These are phyloP conservation scores for Blastobasis adustella DNA, from an alignment of 2,888 invertebrate species.

Conservation along the genomic window DNA sequence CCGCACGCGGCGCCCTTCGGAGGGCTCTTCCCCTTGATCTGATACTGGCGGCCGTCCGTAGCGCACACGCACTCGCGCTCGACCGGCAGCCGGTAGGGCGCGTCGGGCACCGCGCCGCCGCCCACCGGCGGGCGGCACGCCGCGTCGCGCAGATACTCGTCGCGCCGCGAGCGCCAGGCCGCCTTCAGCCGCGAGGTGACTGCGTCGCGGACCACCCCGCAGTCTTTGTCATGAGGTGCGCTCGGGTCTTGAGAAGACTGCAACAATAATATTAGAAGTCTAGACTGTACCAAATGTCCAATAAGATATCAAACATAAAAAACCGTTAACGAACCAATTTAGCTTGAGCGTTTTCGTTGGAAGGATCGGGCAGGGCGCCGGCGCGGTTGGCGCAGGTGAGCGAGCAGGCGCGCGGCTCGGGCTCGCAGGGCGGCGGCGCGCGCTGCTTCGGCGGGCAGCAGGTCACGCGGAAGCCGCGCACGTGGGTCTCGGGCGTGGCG, in stretches of 20 bases:
- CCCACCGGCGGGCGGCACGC: slow-evolving; percentile 6
- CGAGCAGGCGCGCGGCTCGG: slow-evolving; percentile 27
- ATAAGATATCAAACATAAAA: no score
- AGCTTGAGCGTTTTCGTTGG: not conserved
- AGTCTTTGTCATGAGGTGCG: not conserved
- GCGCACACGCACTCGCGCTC: slow-evolving; percentile 28
- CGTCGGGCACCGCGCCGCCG: slow-evolving; percentile 4
- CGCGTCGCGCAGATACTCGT: slow-evolving; percentile 24
- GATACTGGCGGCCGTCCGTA: slow-evolving; percentile 29
- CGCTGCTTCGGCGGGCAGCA: slow-evolving; percentile 16
- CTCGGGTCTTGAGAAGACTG: no score
- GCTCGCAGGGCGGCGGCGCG: slow-evolving; percentile 4
- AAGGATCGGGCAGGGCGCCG: not conserved
- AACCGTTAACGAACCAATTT: no score
- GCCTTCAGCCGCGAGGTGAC: slow-evolving; percentile 25
- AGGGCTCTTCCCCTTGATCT: slow-evolving; percentile 7
- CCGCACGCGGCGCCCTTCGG: slow-evolving; percentile 13
- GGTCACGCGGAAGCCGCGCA: not conserved
- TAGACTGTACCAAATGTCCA: no score
- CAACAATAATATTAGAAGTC: no score
- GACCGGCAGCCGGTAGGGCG: slow-evolving; percentile 16
- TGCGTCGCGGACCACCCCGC: slow-evolving; percentile 19
- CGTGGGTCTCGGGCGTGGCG: not conserved
- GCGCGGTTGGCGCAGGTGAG: slow-evolving; percentile 26
- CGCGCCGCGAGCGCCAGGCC: slow-evolving; percentile 21